phyloP scores from a whole-genome alignment of 2,888 invertebrate species.

The Thecocarcelia acutangulata region DNA sequence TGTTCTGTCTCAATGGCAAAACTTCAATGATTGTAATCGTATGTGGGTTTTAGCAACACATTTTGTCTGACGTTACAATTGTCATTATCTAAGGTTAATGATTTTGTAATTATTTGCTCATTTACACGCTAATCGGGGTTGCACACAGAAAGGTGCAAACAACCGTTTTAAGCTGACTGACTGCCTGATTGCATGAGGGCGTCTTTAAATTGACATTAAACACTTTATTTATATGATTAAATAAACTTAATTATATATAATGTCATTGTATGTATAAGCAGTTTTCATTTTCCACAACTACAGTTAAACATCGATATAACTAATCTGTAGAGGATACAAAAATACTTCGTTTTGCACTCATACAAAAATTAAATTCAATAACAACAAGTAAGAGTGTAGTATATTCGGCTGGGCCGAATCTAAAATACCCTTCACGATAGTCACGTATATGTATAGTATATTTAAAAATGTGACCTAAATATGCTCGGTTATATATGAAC shows the following conservation, averaged over 20 bases:
- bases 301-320: too few species aligned
- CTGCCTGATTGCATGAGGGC: constrained; percentile 18
- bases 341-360: too few species aligned
- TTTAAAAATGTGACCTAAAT: too few species aligned
- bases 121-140: constrained; percentile 5
- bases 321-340: too few species aligned
- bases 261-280: constrained; percentile 6
- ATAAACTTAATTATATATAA: constrained; percentile 31
- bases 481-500: too few species aligned
- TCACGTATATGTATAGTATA: too few species aligned
- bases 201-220: constrained; percentile 39
- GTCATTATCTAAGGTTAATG: constrained; percentile 63
- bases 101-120: constrained; percentile 52
- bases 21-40: not conserved
- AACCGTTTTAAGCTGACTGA: not conserved
- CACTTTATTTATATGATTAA: constrained; percentile 27
- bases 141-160: not conserved
- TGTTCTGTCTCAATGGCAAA: constrained; percentile 29
- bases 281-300: not conserved
- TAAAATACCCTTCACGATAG: too few species aligned
- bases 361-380: too few species aligned
- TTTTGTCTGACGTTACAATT: not conserved
- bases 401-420: too few species aligned
- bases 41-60: constrained; percentile 35
- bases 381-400: too few species aligned